A percentile compares a stretch with the other conserved stretches of the same genome.
phyloP scores from a whole-genome alignment of 2,888 invertebrate genomes.

The Ennomos quercinarius region DNA sequence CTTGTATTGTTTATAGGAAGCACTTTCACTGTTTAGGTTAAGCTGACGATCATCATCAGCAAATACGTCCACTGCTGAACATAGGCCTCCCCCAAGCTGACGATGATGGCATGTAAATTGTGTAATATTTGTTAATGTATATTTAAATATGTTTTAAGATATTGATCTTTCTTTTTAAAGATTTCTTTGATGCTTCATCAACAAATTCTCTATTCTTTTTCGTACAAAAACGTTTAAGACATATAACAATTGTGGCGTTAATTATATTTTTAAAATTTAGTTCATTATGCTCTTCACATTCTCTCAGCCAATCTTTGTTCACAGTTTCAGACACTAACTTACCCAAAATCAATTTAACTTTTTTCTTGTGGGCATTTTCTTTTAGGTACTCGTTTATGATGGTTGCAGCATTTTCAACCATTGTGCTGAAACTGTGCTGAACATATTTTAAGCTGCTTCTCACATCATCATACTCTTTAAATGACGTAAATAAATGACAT shows the following conservation, averaged over 20 bases:
- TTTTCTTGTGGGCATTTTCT: too few relatives aligned
- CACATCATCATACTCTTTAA: conserved; percentile 12
- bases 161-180: not conserved
- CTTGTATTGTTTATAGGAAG: too few relatives aligned
- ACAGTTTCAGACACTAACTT: not conserved
- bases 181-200: not conserved
- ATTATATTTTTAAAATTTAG: not conserved
- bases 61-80: too few relatives aligned
- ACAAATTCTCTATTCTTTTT: not conserved
- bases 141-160: conserved; percentile 1
- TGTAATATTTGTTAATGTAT: not conserved
- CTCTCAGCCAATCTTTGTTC: conserved; percentile 5
- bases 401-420: conserved; percentile 10
- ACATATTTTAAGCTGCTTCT: conserved; percentile 22
- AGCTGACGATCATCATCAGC: too few relatives aligned
- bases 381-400: conserved; percentile 14
- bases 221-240: not conserved
- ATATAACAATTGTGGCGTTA: not conserved
- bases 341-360: too few relatives aligned
- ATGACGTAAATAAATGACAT: too few relatives aligned
- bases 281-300: conserved; percentile 1
- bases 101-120: too few relatives aligned
- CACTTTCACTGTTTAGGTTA: too few relatives aligned
- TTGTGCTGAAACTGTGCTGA: conserved; percentile 12
- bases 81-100: too few relatives aligned